phyloP scores from a whole-genome alignment of 2,113 vertebrate genomes.

The Pristiophorus japonicus region DNA sequence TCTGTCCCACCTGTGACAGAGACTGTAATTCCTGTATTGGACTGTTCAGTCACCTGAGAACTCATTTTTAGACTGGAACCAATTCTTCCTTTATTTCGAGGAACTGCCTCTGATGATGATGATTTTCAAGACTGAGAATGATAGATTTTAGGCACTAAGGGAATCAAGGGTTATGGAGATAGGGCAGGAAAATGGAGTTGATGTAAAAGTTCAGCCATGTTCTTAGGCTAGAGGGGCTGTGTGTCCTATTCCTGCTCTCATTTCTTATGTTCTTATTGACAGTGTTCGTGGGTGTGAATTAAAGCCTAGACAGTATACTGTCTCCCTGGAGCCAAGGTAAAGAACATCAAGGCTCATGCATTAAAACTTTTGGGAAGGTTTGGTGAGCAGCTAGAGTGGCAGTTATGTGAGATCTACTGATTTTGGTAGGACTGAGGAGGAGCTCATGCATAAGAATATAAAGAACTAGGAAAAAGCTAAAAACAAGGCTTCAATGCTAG shows the following conservation, averaged over 20 bases:
- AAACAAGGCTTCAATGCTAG: not conserved
- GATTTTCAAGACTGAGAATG: not conserved
- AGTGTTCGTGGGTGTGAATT: not conserved
- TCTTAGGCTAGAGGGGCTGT: not conserved
- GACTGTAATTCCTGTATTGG: no score
- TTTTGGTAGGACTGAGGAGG: not conserved
- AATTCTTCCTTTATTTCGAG: no score
- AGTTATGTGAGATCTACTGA: not conserved
- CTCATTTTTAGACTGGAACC: no score
- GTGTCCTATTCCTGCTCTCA: not conserved
- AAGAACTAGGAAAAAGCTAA: not conserved
- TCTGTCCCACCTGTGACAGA: no score
- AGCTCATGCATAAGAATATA: not conserved
- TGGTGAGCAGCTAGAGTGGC: not conserved
- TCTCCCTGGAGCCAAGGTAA: not conserved
- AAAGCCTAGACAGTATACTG: not conserved
- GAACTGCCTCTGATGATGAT: no score
- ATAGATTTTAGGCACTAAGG: not conserved
- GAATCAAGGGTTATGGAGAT: not conserved
- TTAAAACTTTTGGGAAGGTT: not conserved
- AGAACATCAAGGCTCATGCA: not conserved
- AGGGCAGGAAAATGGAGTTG: not conserved
- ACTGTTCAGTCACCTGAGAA: no score
- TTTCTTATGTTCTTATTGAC: not conserved
- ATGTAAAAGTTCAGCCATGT: not conserved